Evolutionary conservation across 2,113 vertebrate species (phyloP).

Genomic region (Nannospalax galili): DNA sequence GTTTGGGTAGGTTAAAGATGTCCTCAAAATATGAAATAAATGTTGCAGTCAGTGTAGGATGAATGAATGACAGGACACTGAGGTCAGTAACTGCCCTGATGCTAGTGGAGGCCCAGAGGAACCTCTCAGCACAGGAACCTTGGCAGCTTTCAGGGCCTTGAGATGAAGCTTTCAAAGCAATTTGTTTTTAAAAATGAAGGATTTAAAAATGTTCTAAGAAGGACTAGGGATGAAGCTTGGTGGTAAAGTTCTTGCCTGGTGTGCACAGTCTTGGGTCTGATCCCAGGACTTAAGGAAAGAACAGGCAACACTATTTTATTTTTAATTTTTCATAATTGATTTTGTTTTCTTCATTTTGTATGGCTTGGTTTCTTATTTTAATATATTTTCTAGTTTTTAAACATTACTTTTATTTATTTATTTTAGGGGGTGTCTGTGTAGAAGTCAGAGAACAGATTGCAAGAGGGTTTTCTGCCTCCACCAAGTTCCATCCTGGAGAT

Average conservation of each 20-base stretch:
- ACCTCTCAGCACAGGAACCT: neutral
- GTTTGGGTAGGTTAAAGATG: neutral
- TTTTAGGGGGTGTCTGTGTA: neutral
- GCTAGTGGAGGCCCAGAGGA: neutral
- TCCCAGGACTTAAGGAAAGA: neutral
- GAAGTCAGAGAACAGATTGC: neutral
- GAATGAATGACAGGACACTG: neutral
- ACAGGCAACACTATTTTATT: neutral
- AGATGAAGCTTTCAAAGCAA: neutral
- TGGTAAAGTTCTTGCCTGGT: neutral
- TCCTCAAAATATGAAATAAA: neutral
- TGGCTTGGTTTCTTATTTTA: neutral
- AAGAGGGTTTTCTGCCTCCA: neutral
- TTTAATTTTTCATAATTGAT: constrained; percentile 7
- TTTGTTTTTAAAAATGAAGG: neutral
- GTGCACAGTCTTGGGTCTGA: neutral
- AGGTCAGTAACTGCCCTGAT: neutral
- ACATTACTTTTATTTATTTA: neutral
- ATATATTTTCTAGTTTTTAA: neutral
- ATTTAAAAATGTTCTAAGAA: neutral
- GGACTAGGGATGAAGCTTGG: neutral
- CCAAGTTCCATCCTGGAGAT: too few species aligned
- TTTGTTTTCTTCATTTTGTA: neutral
- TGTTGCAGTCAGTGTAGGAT: neutral
- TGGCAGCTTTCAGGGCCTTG: neutral